phyloP scores from a whole-genome alignment of 2,797 vertebrate species.

The Aulostomus chinensis region DNA sequence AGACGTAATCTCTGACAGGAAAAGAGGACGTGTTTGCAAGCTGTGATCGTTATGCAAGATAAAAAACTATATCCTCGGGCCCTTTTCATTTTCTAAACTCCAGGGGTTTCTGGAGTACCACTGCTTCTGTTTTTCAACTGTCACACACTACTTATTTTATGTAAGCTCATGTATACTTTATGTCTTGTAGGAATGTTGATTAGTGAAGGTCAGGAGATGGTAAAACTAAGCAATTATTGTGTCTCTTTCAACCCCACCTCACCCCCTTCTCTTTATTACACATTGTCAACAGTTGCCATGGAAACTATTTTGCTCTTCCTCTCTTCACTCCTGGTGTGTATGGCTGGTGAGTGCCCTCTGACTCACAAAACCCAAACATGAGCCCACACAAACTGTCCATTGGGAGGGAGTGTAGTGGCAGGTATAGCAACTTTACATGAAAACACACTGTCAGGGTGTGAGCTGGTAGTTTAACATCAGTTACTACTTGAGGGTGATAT shows the following conservation, averaged over 20 bases:
- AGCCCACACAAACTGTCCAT: constrained; percentile 11
- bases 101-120: constrained; percentile 10
- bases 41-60: constrained; percentile 27
- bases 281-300: constrained; percentile 87
- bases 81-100: constrained; percentile 29
- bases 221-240: constrained; percentile 11
- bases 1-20: constrained; percentile 34
- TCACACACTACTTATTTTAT: neutral
- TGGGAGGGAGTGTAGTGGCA: constrained; percentile 35
- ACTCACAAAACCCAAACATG: neutral
- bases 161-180: neutral
- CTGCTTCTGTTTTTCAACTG: neutral
- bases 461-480: too few relatives aligned
- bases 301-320: constrained; percentile 87
- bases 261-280: constrained; percentile 37
- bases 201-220: neutral
- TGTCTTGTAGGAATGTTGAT: neutral
- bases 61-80: constrained; percentile 9
- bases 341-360: constrained; percentile 81
- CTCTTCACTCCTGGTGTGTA: constrained; percentile 86
- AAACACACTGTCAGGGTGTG: too few relatives aligned
- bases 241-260: constrained; percentile 19
- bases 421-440: too few relatives aligned
- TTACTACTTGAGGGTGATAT: neutral
- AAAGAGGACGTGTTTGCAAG: constrained; percentile 40